Evolutionary conservation across 2,113 vertebrate species (phyloP), one percentile per base, ranked within the genome.

Genomic region (Macquaria ambigua): DNA sequence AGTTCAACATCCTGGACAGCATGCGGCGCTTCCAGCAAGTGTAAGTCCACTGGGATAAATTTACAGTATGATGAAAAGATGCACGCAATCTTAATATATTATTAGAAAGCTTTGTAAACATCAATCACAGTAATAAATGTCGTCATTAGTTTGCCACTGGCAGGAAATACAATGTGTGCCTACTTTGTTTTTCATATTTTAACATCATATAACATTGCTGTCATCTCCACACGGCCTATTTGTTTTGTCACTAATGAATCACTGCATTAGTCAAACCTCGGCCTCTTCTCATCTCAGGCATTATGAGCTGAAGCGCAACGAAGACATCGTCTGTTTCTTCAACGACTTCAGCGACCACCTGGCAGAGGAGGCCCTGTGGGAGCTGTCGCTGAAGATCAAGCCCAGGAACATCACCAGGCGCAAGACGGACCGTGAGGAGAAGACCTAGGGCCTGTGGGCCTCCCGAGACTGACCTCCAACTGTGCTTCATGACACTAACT

Each of bases 21-120:
- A 99, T 99, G 98, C 97, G 98, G 68, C 96, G 98, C 91, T 99
- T 99, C 96, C 98, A 99, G 93, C 98, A 99, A 96, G 96, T 96
- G 98, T 99, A 94, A 97, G 98, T 96, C 39, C 52, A 20, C 39
- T 4, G 4, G 34, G 39, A 39, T 50, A 16, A 50, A 58, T 58
- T 28, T 53, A 48, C 1, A 74, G 18, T 8, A 50, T 21, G 31
- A 50, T 48, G 64, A 43, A 43, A 74, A 67, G 16, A n/a, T 50
- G 66, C 64, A 34, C 12, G 0, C 25, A 0, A 3, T 61, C 21
- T 39, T 52, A 55, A 80, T 21, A 2, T 15, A 46, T 83, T 20
- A 58, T 67, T 56, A 59, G 31, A 79, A 58, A 39, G 67, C 61
- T 71, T 61, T 43, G 25, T n/a, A 34, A 39, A n/a, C 73, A 78